Conservation (phyloP, 2,888 invertebrate species). For the Xestia rhomboidea region DNA sequence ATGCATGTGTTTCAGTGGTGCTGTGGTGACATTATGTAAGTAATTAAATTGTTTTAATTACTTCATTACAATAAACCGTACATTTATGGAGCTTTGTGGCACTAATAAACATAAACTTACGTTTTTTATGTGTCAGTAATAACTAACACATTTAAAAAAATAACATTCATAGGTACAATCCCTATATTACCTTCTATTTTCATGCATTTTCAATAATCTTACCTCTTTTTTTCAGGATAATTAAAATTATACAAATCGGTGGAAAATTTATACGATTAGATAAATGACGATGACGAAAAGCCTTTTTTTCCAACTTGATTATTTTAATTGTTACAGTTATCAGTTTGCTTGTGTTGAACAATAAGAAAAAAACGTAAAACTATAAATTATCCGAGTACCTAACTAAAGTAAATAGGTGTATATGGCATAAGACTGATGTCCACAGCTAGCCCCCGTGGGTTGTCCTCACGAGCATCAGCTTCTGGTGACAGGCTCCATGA, state of each 20-base stretch:
- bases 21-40: background rate
- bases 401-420: background rate
- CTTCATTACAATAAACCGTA: background rate
- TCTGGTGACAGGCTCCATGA: background rate
- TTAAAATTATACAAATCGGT: no score
- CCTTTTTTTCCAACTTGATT: background rate
- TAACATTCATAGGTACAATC: background rate
- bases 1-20: slow-evolving; percentile 19
- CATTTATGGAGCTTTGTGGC: background rate
- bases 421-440: background rate
- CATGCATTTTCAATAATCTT: background rate
- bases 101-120: background rate
- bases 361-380: background rate
- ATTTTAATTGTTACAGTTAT: no score
- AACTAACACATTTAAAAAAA: background rate
- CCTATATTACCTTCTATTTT: background rate
- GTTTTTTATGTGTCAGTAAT: background rate
- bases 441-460: background rate
- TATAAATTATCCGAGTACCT: background rate
- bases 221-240: background rate
- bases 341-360: background rate
- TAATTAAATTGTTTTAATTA: slow-evolving; percentile 32
- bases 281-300: no score
- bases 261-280: background rate
- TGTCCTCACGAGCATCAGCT: background rate